Base-by-base conservation (phyloP, 2,888 invertebrate genomes). In the Branchipolynoe longqiensis region DNA sequence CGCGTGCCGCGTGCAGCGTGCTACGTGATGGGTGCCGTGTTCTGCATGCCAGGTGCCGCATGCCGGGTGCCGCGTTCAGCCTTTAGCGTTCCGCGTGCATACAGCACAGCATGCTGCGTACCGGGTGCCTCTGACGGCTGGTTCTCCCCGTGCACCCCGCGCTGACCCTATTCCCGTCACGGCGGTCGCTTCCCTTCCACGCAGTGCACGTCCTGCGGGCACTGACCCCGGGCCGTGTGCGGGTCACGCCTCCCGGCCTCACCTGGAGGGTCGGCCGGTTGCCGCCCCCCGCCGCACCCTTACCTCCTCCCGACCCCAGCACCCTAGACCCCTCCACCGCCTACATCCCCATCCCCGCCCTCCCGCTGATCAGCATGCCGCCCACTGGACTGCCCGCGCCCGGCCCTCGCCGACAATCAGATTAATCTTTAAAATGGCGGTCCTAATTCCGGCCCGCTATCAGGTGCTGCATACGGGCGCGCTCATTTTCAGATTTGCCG, bases 401-500 rank as follows among this genome's bases (percentile, higher is more conserved):
- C 82, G 8, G 8, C 28, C 56, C 18, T 25, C 82, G 54, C 82
- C 56, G 38, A 28, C 38, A 84, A 84, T 84, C 73, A 69, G 64
- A 48, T 84, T 84, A 84, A 84, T 84, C 84, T 54, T 40, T 62
- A 40, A 69, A 62, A 84, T 73, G 64, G 41, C 62, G 64, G 62
- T 54, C 73, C 69, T 84, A 82, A 82, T 82, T 82, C 54, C 82
- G 36, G 1, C 14, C 69, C n/a, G 28, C 64, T 69, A 38, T 69
- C 84, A 31, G 84, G 48, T 64, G 84, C 69, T 69, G 69, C 69
- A 84, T 84, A 84, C 59, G 33, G 36, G 78, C 31, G n/a, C 84
- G 41, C 41, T 41, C 69, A 69, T 84, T 83, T 84, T 84, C 84
- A 84, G 84, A 84, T 84, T 84, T 84, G 84, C 84, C 40, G 84